These are phyloP conservation scores for Phoenicopterus ruber DNA, from an alignment of 2,113 vertebrate genomes.

Conservation along the genomic window DNA sequence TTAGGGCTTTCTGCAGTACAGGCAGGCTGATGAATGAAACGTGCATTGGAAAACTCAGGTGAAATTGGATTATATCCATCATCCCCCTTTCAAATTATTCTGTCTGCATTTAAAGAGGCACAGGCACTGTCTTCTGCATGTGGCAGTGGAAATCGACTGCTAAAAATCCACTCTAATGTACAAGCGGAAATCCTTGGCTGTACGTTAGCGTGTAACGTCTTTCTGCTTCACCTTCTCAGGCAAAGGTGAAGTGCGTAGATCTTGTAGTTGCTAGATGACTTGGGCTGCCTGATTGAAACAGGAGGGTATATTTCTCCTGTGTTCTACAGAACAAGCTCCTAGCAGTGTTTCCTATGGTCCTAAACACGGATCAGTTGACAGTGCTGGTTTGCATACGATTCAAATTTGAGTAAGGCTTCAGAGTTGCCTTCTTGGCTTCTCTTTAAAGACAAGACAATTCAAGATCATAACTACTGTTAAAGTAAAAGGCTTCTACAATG, in stretches of 20 bases:
- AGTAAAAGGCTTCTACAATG: conserved; percentile 1
- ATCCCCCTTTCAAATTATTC: not conserved
- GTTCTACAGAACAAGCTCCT: not conserved
- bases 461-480: not conserved
- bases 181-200: not conserved
- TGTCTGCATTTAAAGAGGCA: not conserved
- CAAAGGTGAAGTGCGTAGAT: not conserved
- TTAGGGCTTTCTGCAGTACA: not conserved
- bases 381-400: not conserved
- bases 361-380: not conserved
- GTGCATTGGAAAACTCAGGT: not conserved
- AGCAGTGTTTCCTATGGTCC: not conserved
- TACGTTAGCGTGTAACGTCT: accelerated
- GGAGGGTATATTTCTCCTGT: not conserved
- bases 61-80: not conserved
- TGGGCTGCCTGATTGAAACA: not conserved
- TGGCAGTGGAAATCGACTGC: not conserved
- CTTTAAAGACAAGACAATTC: conserved; percentile 9
- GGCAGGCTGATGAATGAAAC: conserved; percentile 4
- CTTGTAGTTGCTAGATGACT: not conserved
- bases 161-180: not conserved
- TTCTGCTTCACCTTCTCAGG: not conserved
- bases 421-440: conserved; percentile 7
- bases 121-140: not conserved
- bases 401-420: not conserved